Conservation (phyloP, 2,797 vertebrate genomes). For the Adelosebastes latens region DNA sequence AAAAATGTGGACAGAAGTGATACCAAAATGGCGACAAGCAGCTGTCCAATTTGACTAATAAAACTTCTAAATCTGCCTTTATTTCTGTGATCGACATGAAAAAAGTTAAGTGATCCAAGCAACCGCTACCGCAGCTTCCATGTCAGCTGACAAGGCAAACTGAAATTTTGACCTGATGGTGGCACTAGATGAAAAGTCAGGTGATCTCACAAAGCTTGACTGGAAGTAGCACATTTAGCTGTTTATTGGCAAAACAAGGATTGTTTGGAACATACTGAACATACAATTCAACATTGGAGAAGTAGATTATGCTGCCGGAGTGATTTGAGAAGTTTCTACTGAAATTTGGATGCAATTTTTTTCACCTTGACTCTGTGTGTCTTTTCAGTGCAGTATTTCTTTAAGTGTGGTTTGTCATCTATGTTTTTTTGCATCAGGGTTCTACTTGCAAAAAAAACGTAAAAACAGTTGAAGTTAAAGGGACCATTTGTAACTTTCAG, state of each 20-base stretch:
- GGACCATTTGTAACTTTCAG: no score
- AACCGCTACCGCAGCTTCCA: background rate
- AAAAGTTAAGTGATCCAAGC: background rate
- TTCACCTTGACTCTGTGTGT: background rate
- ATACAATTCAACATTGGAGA: background rate
- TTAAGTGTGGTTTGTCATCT: no score
- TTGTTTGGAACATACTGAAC: background rate
- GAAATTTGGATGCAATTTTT: background rate
- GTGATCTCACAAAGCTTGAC: background rate
- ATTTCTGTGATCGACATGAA: background rate
- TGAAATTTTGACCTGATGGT: no score
- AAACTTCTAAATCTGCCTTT: background rate
- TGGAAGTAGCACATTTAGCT: background rate
- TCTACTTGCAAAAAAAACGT: background rate
- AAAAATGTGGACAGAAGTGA: background rate
- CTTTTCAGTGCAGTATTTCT: no score
- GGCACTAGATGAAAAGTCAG: no score
- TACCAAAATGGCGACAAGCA: background rate
- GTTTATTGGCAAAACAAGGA: background rate
- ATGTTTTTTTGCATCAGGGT: background rate
- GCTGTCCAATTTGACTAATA: background rate
- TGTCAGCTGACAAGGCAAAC: background rate
- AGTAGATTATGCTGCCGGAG: background rate
- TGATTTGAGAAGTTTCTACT: background rate
- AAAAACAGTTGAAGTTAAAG: no score